Percentiles rank a stretch among this genome's conserved stretches.
phyloP scores from a whole-genome alignment of 2,797 vertebrate genomes.

The Remorina albescens region DNA sequence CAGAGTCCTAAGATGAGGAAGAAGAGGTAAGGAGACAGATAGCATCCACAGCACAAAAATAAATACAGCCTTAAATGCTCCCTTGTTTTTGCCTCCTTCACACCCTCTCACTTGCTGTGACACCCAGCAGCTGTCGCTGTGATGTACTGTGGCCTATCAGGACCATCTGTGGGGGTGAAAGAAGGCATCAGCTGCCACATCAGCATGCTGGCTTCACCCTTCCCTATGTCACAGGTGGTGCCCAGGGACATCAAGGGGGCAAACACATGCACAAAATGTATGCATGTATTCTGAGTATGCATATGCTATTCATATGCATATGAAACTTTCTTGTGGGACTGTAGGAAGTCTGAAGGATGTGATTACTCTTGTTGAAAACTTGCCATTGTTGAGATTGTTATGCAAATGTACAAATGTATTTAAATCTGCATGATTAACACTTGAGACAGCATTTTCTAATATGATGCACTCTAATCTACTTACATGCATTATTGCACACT shows the following conservation, averaged over 20 bases:
- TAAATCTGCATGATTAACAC: conserved; percentile 11
- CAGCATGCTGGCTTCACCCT: conserved; percentile 61
- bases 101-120: conserved; percentile 24
- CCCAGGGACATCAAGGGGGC: conserved; percentile 36
- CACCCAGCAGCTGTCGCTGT: conserved; percentile 58
- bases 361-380: not conserved
- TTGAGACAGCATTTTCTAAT: conserved; percentile 16
- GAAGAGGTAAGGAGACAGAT: conserved; percentile 5
- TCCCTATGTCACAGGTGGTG: conserved; percentile 64
- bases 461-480: conserved; percentile 27
- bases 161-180: conserved; percentile 61
- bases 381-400: not conserved
- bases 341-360: not conserved
- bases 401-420: not conserved
- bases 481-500: conserved; percentile 3
- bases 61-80: conserved; percentile 13
- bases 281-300: conserved; percentile 9
- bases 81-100: conserved; percentile 7
- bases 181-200: conserved; percentile 62
- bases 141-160: conserved; percentile 33
- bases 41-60: not conserved
- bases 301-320: conserved; percentile 4
- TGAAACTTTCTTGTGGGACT: conserved; percentile 7
- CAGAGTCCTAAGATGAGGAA: conserved; percentile 4
- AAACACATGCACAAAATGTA: conserved; percentile 18